phyloP scores from a whole-genome alignment of 2,888 invertebrate species.

The Tachina fera region DNA sequence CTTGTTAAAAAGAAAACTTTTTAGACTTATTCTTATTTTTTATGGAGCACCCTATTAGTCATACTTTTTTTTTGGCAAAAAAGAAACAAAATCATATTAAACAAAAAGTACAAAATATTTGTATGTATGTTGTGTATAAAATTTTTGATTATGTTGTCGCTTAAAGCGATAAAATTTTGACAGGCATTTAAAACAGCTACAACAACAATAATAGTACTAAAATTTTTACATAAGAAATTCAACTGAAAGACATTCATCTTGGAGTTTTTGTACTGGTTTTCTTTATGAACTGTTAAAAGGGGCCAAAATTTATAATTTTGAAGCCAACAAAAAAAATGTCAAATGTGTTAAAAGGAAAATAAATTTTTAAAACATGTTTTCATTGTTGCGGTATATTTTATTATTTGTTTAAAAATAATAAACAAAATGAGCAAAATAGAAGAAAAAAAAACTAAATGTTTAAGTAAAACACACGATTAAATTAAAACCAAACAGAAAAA shows the following conservation, averaged over 20 bases:
- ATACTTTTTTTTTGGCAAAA: slow-evolving; percentile 4
- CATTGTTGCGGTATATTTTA: slow-evolving; percentile 25
- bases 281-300: slow-evolving; percentile 58
- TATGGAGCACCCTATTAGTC: slow-evolving; percentile 14
- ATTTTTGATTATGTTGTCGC: slow-evolving; percentile 71
- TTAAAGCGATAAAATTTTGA: slow-evolving; percentile 72
- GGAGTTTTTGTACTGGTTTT: slow-evolving; percentile 24
- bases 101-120: slow-evolving; percentile 25
- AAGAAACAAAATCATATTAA: slow-evolving; percentile 15
- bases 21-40: neutral
- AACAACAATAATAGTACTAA: slow-evolving; percentile 15
- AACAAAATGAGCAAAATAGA: slow-evolving; percentile 19
- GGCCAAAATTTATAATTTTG: slow-evolving; percentile 53
- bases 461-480: slow-evolving; percentile 39
- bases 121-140: neutral
- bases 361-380: slow-evolving; percentile 62
- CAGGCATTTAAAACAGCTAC: slow-evolving; percentile 67
- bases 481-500: slow-evolving; percentile 1
- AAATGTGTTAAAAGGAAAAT: slow-evolving; percentile 69
- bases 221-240: slow-evolving; percentile 21
- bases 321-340: slow-evolving; percentile 53
- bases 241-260: slow-evolving; percentile 51
- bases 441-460: slow-evolving; percentile 17
- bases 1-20: no score
- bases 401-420: slow-evolving; percentile 34